Evolutionary conservation across 2,797 vertebrate species (phyloP).

Genomic region (Falco peregrinus): DNA sequence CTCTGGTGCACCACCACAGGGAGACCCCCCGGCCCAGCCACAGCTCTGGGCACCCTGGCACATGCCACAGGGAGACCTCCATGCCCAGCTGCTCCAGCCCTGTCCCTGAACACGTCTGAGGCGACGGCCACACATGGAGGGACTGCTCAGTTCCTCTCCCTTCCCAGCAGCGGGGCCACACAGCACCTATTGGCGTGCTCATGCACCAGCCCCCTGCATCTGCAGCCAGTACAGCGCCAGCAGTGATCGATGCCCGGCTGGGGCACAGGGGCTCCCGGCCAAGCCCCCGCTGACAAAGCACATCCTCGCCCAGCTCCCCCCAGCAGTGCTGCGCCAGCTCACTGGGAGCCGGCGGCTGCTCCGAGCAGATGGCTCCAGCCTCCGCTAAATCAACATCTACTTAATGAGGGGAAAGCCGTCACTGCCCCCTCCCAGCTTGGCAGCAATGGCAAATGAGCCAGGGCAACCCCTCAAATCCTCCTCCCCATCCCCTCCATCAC

Average conservation of each 20-base stretch:
- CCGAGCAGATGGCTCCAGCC: slow-evolving; percentile 54
- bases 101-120: rapidly evolving
- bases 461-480: background rate
- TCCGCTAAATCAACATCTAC: slow-evolving; percentile 40
- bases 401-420: slow-evolving; percentile 43
- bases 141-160: background rate
- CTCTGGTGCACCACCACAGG: rapidly evolving
- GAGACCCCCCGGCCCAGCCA: background rate
- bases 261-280: background rate
- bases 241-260: background rate
- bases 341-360: background rate
- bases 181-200: background rate
- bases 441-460: rapidly evolving
- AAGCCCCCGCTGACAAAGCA: slow-evolving; percentile 47
- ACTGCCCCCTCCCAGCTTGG: background rate
- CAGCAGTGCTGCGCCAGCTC: background rate
- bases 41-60: rapidly evolving
- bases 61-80: rapidly evolving
- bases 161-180: background rate
- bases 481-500: background rate
- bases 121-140: rapidly evolving
- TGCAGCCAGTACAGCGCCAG: background rate
- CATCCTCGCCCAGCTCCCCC: background rate
- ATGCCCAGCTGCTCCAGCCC: rapidly evolving
- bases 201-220: background rate